These are phyloP conservation scores for Scolopax bukidnonensis DNA, from an alignment of 2,797 vertebrate species.

Conservation along the genomic window DNA sequence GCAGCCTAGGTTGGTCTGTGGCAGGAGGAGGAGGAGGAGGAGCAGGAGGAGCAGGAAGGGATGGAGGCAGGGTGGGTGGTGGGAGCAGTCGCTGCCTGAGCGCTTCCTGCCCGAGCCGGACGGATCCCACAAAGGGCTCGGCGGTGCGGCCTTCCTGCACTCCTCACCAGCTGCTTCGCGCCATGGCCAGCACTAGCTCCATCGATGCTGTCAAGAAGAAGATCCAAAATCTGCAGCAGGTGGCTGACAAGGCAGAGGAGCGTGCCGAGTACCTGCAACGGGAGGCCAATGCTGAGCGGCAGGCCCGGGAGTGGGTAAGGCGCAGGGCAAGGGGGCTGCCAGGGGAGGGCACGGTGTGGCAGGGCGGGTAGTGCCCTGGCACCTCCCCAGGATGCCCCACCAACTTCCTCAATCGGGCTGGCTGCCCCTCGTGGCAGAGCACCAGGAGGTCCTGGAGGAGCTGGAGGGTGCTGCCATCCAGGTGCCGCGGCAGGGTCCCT, in stretches of 20 bases:
- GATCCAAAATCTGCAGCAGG: constrained; percentile 86
- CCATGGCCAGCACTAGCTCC: too few species aligned
- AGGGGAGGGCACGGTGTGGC: too few species aligned
- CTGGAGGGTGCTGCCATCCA: too few species aligned
- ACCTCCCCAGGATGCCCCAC: not conserved
- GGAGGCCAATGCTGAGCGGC: constrained; percentile 82
- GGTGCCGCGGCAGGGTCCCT: too few species aligned
- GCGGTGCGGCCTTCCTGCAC: not conserved
- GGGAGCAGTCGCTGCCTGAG: constrained; percentile 27
- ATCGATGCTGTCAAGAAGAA: constrained; percentile 80
- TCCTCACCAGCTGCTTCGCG: too few species aligned
- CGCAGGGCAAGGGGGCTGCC: too few species aligned
- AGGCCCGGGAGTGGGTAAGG: constrained; percentile 75
- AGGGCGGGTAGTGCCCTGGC: not conserved
- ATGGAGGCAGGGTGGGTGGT: constrained; percentile 28
- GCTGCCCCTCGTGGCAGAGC: too few species aligned
- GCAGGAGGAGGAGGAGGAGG: not conserved
- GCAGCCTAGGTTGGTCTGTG: too few species aligned
- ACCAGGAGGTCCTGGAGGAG: too few species aligned
- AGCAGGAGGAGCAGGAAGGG: constrained; percentile 44
- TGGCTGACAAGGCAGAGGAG: constrained; percentile 84
- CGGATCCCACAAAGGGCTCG: constrained; percentile 8
- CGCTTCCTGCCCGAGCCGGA: constrained; percentile 33
- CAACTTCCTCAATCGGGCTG: too few species aligned
- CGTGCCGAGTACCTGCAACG: constrained; percentile 80